Conservation (phyloP, 2,797 vertebrate genomes). For the Perdix hodgsoniae region DNA sequence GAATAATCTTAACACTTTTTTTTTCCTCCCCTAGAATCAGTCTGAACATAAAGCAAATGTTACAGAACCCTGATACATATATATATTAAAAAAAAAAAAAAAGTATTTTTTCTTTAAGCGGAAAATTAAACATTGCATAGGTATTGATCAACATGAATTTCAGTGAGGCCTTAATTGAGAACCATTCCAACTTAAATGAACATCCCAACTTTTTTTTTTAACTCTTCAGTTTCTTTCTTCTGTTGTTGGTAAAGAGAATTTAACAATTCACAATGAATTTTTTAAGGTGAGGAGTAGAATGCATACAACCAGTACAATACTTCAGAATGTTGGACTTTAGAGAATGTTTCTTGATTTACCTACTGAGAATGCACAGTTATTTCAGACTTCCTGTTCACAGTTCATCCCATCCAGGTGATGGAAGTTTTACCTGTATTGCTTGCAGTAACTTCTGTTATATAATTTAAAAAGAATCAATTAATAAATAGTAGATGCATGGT, state of each 20-base stretch:
- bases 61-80: neutral
- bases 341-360: neutral
- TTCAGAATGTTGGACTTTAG: neutral
- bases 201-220: neutral
- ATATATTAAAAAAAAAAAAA: too few relatives aligned
- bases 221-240: neutral
- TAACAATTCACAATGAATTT: neutral
- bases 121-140: neutral
- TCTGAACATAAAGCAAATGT: neutral
- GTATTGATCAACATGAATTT: neutral
- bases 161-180: neutral
- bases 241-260: neutral
- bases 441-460: neutral
- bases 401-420: neutral
- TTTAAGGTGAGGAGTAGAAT: neutral
- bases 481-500: neutral
- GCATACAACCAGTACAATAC: neutral
- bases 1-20: neutral
- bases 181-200: neutral
- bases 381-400: neutral
- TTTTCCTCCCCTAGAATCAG: neutral
- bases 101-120: neutral
- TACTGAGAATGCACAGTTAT: neutral
- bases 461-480: conserved; percentile 2
- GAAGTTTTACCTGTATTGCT: conserved; percentile 2